Percentiles rank a stretch among this genome's conserved stretches.
Conservation (phyloP, 2,888 invertebrate genomes). For the Lasioglossum malachurum region DNA sequence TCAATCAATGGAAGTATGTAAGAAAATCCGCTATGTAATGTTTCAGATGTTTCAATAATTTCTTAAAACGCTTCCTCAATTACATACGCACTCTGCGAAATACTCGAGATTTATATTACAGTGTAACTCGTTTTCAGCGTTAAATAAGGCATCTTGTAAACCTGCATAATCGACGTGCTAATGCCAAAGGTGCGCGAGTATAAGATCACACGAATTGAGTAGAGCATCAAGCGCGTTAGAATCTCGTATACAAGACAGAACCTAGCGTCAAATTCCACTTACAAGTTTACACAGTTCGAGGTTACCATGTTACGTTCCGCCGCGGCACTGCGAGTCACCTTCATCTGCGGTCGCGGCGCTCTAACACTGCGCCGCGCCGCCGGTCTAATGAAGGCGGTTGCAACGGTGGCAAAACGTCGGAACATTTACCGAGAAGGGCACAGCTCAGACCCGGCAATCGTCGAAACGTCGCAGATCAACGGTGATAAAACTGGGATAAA, state of each 20-base stretch:
- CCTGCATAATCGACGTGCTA: neutral
- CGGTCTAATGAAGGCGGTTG: neutral
- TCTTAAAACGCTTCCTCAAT: neutral
- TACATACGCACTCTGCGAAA: neutral
- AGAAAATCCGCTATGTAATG: neutral
- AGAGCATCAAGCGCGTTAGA: neutral
- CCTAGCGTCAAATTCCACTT: neutral
- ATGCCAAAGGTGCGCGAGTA: neutral
- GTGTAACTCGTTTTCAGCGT: neutral
- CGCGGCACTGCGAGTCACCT: neutral
- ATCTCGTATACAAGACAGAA: neutral
- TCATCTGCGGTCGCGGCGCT: slow-evolving; percentile 1
- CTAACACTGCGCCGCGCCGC: neutral
- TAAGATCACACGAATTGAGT: neutral
- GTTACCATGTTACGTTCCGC: slow-evolving; percentile 4
- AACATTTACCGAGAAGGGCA: slow-evolving; percentile 1
- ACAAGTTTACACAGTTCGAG: slow-evolving; percentile 8
- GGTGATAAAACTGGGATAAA: neutral
- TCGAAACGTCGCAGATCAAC: neutral
- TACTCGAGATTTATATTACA: neutral
- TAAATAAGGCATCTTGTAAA: neutral
- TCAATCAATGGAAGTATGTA: neutral
- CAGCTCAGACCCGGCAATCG: neutral
- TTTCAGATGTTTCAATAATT: neutral
- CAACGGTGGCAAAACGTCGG: slow-evolving; percentile 1